Percentiles rank a stretch among this genome's conserved stretches.
Conservation (phyloP, 2,113 vertebrate genomes). For the Psettodes erumei region DNA sequence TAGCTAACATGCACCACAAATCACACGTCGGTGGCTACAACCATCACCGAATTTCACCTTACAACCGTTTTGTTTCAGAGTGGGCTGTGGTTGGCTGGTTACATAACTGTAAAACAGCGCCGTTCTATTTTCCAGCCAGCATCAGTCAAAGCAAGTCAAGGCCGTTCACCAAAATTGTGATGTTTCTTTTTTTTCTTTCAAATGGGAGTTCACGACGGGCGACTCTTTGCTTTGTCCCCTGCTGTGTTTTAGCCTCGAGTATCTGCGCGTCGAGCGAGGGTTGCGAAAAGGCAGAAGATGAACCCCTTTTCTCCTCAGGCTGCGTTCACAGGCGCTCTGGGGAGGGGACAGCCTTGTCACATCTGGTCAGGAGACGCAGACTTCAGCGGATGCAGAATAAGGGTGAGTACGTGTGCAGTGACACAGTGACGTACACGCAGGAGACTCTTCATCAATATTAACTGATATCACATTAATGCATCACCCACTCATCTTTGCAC, state of each 20-base stretch:
- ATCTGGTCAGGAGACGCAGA: slow-evolving; percentile 42
- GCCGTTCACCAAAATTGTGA: background rate
- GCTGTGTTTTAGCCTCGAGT: background rate
- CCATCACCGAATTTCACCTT: background rate
- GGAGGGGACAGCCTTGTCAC: slow-evolving; percentile 55
- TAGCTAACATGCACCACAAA: too few relatives aligned
- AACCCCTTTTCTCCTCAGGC: slow-evolving; percentile 9
- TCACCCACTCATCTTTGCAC: slow-evolving; percentile 21
- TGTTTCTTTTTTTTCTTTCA: background rate
- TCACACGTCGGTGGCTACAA: background rate
- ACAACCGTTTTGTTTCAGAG: background rate
- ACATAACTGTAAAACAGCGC: background rate
- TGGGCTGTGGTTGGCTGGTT: background rate
- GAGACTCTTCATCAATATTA: slow-evolving; percentile 47
- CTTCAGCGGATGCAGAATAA: slow-evolving; percentile 46
- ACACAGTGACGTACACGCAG: slow-evolving; percentile 12
- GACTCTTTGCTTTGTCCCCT: background rate
- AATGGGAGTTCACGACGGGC: background rate
- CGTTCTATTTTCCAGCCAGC: background rate
- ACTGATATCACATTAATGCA: slow-evolving; percentile 36
- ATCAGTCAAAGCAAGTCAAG: background rate
- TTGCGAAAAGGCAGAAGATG: background rate
- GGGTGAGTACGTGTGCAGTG: too few relatives aligned
- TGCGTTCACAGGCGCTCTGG: slow-evolving; percentile 32
- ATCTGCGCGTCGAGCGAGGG: background rate